phyloP scores from a whole-genome alignment of 2,113 vertebrate species.

The Gorsachius goisagi region DNA sequence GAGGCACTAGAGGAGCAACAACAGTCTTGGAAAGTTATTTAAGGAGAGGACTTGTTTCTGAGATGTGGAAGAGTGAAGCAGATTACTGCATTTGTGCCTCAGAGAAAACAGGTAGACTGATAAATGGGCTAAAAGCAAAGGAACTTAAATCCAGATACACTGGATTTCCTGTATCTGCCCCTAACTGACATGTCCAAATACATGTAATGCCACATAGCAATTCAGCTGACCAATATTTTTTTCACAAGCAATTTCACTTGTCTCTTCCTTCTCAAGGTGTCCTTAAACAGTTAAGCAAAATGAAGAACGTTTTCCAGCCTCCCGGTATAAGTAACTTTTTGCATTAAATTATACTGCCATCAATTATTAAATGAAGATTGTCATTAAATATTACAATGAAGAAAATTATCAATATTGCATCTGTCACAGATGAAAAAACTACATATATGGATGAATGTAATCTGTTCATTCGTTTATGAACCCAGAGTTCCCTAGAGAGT shows the following conservation, averaged over 20 bases:
- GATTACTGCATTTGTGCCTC: background rate
- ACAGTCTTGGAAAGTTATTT: background rate
- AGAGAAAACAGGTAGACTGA: background rate
- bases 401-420: slow-evolving; percentile 58
- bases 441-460: slow-evolving; percentile 38
- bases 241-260: background rate
- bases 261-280: background rate
- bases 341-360: slow-evolving; percentile 61
- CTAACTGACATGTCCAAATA: background rate
- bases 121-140: background rate
- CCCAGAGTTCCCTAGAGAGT: slow-evolving; percentile 56
- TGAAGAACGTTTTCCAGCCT: slow-evolving; percentile 39
- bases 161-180: background rate
- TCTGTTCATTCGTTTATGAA: slow-evolving; percentile 60
- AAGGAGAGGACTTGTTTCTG: background rate
- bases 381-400: slow-evolving; percentile 69
- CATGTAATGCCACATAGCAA: background rate
- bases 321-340: background rate
- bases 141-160: background rate
- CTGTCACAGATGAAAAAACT: slow-evolving; percentile 69
- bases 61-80: background rate
- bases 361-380: slow-evolving; percentile 70
- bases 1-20: background rate
- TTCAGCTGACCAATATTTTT: background rate
- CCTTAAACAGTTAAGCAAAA: slow-evolving; percentile 50